Base-by-base conservation (phyloP, 2,888 invertebrate genomes). In the Papilio protenor region DNA sequence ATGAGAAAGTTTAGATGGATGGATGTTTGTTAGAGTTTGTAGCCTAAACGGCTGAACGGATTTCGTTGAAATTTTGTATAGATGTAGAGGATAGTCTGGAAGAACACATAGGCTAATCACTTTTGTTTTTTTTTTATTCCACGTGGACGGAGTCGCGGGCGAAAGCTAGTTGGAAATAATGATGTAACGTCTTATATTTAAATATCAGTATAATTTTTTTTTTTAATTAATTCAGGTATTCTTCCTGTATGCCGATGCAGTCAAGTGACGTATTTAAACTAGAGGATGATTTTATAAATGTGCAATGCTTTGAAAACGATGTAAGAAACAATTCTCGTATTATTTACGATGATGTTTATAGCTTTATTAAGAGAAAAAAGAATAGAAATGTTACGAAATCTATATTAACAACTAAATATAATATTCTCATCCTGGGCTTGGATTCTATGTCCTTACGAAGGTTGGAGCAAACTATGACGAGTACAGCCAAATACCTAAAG, bases 351-450 rank as follows among this genome's bases (percentile, higher is more conserved):
- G 94, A 86, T 90, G 95, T 83, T 87, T 96, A 85, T 88, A 94
- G 79, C 82, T 92, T 82, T 89, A 92, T 81, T 88, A 96, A 76
- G 89, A 95, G 81, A 89, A 95, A 81, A 87, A 95, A 84, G 82
- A 91, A 57, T 75, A 86, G 81, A 80, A 27, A 52, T 33, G 52
- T 1, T 6, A 52, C 21, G 2, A 71, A 52, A 49, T 49, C 16
- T 18, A 86, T 81, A 76, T 66, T 66, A 8, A 45, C 45, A 21
- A 69, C 79, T 66, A 90, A 86, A 83, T 94, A 94, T 82, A 95
- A 95, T 79, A 96, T 98, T 0, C 90, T 98, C 49, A 93, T 98
- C 87, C 88, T 99, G 23, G 98, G 98, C 59, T 96, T 98, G 84
- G 98, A 98, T 87, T 97, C 98, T 98, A 77, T 69, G 66, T 69